A percentile compares a stretch with the other conserved stretches of the same genome.
These are phyloP conservation scores for Dastarcus helophoroides DNA, from an alignment of 2,888 invertebrate species.

Conservation along the genomic window DNA sequence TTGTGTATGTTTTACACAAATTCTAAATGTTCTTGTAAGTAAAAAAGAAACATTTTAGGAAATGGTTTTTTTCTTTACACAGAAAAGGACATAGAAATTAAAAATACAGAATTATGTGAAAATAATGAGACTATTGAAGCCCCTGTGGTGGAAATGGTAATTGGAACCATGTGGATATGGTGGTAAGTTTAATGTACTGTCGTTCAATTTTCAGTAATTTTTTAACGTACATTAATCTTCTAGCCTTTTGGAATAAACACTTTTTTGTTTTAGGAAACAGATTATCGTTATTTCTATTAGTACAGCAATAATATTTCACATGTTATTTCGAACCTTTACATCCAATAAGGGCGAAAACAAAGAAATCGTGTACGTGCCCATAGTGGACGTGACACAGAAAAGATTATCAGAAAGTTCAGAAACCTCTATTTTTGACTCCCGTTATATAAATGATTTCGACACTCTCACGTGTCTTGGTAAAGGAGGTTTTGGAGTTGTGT, in stretches of 20 bases:
- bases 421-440: slow-evolving; percentile 39
- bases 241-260: slow-evolving; percentile 7
- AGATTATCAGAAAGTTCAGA: slow-evolving; percentile 24
- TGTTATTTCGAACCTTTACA: slow-evolving; percentile 22
- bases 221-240: not conserved
- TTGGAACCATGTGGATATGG: slow-evolving; percentile 11
- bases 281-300: slow-evolving; percentile 64
- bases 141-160: slow-evolving; percentile 8
- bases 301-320: slow-evolving; percentile 58
- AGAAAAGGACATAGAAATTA: slow-evolving; percentile 33
- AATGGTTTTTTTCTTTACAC: slow-evolving; percentile 71
- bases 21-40: no score
- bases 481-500: slow-evolving; percentile 95
- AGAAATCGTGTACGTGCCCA: slow-evolving; percentile 5
- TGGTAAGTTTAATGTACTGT: slow-evolving; percentile 12
- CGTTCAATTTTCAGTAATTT: not conserved
- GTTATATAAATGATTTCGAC: slow-evolving; percentile 79
- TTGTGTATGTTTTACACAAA: no score
- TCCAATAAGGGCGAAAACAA: slow-evolving; percentile 8
- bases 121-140: slow-evolving; percentile 18
- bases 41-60: slow-evolving; percentile 40
- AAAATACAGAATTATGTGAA: slow-evolving; percentile 19
- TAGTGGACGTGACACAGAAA: slow-evolving; percentile 5
- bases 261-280: slow-evolving; percentile 51
- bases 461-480: slow-evolving; percentile 68